Conservation (phyloP, 2,888 invertebrate species). For the Aromia moschata region DNA sequence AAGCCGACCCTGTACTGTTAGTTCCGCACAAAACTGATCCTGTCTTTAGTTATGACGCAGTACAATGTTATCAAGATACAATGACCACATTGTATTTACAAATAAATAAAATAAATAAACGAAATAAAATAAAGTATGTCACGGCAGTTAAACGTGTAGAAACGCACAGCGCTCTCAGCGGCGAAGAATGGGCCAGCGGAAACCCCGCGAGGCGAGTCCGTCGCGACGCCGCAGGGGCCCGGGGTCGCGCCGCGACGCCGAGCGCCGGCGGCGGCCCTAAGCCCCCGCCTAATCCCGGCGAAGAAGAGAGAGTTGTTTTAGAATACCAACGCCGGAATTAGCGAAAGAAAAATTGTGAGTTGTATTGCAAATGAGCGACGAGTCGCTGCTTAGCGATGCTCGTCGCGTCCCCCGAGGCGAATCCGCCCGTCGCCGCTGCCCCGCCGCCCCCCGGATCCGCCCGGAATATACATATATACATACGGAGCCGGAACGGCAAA, state of each 20-base stretch:
- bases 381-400: conserved; percentile 55
- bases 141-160: too few relatives aligned
- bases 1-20: too few relatives aligned
- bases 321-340: conserved; percentile 60
- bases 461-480: conserved; percentile 57
- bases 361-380: conserved; percentile 51
- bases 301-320: conserved; percentile 50
- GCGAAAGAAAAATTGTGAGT: conserved; percentile 58
- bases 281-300: conserved; percentile 53
- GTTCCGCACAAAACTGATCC: too few relatives aligned
- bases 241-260: neutral
- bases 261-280: conserved; percentile 51
- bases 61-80: too few relatives aligned
- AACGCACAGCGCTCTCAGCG: too few relatives aligned
- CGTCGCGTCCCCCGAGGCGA: conserved; percentile 51
- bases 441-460: conserved; percentile 55
- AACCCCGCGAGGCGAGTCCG: neutral
- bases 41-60: too few relatives aligned
- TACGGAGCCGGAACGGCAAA: conserved; percentile 56
- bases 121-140: too few relatives aligned
- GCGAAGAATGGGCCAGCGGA: too few relatives aligned
- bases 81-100: too few relatives aligned
- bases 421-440: conserved; percentile 53
- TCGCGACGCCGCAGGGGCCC: neutral
- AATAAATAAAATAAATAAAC: too few relatives aligned